Evolutionary conservation across 2,797 vertebrate genomes (phyloP), one percentile per base, ranked within the genome.

Genomic region (Discoglossus pictus): DNA sequence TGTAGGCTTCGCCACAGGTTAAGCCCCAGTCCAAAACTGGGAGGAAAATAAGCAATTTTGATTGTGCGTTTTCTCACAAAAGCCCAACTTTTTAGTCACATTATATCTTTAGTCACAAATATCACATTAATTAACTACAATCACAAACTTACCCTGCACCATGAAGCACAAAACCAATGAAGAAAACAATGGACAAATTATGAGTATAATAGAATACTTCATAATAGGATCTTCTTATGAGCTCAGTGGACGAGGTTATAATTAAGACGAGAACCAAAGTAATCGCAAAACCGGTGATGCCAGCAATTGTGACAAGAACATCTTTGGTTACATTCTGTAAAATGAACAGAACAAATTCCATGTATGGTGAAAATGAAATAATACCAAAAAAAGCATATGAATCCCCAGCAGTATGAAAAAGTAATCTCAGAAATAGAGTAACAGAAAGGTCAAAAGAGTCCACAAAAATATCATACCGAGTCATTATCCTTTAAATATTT

Each of bases 161-260:
- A n/a, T 92, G 90, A 66, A 86, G 31, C 68, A 81, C 76, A 74
- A 92, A 80, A 36, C 87, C 77, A 60, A 80, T 60, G 47, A 89
- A 90, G 78, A 92, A 89, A 68, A 88, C 10, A 61, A 86, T 65
- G 15, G 84, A 91, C 11, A 86, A 61, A 9, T 91, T 90, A 55
- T 92, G 90, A 0, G 78, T 86, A 10, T 83, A 90, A 88, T 88
- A 91, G 80, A 92, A 91, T 47, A 91, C 51, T 73, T 92, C 90
- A 36, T 89, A 90, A 65, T 76, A 90, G 6, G 79, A 82, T 60
- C 55, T 84, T 77, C 84, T 83, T 73, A 92, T 83, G 40, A 75
- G 50, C 48, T 87, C 80, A 0, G 83, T 87, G n/a, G 90, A 92
- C 11, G 90, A 91, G 20, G 90, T 91, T 43, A 89, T 35, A 43